phyloP scores from a whole-genome alignment of 2,888 invertebrate species.

The Thecocarcelia acutangulata region DNA sequence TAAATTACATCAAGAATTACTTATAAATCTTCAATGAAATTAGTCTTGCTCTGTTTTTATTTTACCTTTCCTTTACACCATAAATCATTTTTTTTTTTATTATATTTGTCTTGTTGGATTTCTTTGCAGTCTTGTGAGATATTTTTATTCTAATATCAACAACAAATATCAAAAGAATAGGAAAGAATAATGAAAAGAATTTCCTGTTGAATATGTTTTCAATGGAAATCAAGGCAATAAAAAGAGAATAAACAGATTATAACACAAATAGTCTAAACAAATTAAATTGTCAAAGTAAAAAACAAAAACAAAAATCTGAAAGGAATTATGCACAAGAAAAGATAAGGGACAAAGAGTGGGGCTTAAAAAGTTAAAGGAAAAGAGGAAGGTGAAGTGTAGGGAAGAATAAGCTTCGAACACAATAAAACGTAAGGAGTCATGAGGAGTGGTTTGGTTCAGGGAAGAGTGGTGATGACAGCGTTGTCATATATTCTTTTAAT shows the following conservation, averaged over 20 bases:
- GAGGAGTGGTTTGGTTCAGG: too few relatives aligned
- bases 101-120: conserved; percentile 17
- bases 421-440: too few relatives aligned
- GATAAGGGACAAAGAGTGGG: neutral
- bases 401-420: too few relatives aligned
- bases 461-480: too few relatives aligned
- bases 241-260: neutral
- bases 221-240: conserved; percentile 46
- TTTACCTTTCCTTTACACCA: neutral
- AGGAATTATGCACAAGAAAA: neutral
- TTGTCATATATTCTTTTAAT: too few relatives aligned
- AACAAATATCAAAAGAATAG: conserved; percentile 5
- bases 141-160: neutral
- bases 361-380: neutral
- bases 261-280: neutral
- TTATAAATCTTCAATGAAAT: neutral
- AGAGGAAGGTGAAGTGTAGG: too few relatives aligned
- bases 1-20: neutral
- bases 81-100: conserved; percentile 20
- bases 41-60: neutral
- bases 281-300: too few relatives aligned
- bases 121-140: neutral
- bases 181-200: conserved; percentile 15
- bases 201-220: conserved; percentile 30
- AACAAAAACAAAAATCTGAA: too few relatives aligned